Evolutionary conservation across 2,113 vertebrate genomes (phyloP).

Genomic region (Nothobranchius kuhntae): DNA sequence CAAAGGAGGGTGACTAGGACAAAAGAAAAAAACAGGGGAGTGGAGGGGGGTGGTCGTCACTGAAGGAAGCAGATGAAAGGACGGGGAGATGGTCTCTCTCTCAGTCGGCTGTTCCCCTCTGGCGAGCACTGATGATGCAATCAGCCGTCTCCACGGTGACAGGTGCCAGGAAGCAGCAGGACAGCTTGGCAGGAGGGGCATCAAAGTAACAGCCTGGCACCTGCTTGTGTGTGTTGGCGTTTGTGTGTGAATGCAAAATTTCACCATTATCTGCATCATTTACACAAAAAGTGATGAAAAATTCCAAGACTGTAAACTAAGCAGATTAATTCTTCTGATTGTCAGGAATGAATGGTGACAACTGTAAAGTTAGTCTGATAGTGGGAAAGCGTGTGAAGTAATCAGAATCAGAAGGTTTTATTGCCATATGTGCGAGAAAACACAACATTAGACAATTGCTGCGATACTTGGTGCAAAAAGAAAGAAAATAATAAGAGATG

Average conservation of each 20-base stretch:
- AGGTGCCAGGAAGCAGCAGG: slow-evolving; percentile 75
- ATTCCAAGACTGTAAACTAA: slow-evolving; percentile 37
- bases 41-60: slow-evolving; percentile 43
- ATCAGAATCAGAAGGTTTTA: no score
- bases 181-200: slow-evolving; percentile 63
- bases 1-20: slow-evolving; percentile 41
- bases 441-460: no score
- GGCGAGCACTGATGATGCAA: slow-evolving; percentile 75
- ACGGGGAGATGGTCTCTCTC: slow-evolving; percentile 64
- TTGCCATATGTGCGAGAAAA: no score
- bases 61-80: slow-evolving; percentile 69
- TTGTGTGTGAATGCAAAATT: slow-evolving; percentile 10
- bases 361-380: not conserved
- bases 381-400: not conserved
- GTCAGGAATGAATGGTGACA: not conserved
- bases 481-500: no score
- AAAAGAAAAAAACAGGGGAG: slow-evolving; percentile 30
- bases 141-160: slow-evolving; percentile 76
- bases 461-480: no score
- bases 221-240: slow-evolving; percentile 35
- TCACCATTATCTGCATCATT: slow-evolving; percentile 38
- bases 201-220: slow-evolving; percentile 63
- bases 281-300: slow-evolving; percentile 8
- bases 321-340: slow-evolving; percentile 25
- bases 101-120: slow-evolving; percentile 63